Base-by-base conservation (phyloP, 2,888 invertebrate species). In the Morpho helenor region DNA sequence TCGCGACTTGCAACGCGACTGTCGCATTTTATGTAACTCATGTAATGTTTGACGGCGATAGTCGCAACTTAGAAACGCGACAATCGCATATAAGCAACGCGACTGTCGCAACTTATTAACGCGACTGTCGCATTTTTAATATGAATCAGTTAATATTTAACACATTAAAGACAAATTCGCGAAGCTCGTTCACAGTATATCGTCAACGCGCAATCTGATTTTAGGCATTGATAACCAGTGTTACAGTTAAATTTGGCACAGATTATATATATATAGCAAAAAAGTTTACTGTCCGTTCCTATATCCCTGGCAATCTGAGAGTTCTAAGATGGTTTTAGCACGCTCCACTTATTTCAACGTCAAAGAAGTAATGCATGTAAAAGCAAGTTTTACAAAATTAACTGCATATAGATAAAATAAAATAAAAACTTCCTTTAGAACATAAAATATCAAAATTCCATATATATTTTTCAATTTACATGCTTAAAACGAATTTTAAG, bases 241-340 rank as follows among this genome's bases (percentile, higher is more conserved):
- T 68, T 70, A 74, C 73, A 79, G 72, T 80, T 79, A 75, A 87
- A 82, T 88, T 89, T 89, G 88, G 88, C 88, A 89, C 88, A 82
- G 80, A 77, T 73, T 71, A 71, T 66, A 68, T 68, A 16, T 16
- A 71, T 62, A 66, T 65, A 72, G 67, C 70, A 70, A 70, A 72
- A 72, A 69, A 70, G 66, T 67, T 77, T 73, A 71, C 71, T 74
- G 77, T 75, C 71, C 73, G 69, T 72, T 56, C 43, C 52, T 55
- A 51, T 52, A 66, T 62, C 64, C 62, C 66, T 65, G 64, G 57
- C 50, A 47, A 67, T 60, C 65, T 67, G 68, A 63, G 63, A 71
- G 79, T 79, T 79, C 84, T 76, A 62, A 81, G 84, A 84, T 84
- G 84, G 84, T 84, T 86, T 85, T 82, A 82, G 84, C 82, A 84